A percentile compares a stretch with the other conserved stretches of the same genome.
These are phyloP conservation scores for Pterocles orientalis DNA, from an alignment of 2,113 vertebrate genomes.

Conservation along the genomic window DNA sequence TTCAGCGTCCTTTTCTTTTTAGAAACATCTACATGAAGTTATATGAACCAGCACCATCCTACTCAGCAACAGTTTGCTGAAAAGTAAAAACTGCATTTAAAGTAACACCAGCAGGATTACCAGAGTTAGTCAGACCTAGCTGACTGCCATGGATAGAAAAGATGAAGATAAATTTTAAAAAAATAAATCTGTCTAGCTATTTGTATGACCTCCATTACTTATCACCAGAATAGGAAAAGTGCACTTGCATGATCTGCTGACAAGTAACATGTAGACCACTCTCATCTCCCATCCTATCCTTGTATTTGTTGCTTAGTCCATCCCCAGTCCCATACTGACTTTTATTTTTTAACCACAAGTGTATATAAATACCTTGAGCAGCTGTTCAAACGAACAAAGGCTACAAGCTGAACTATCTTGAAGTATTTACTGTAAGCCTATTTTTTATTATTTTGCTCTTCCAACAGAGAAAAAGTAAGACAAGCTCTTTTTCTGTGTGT, in stretches of 20 bases:
- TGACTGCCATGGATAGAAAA: neutral
- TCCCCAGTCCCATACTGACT: neutral
- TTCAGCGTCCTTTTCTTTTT: neutral
- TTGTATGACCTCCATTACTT: neutral
- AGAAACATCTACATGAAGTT: neutral
- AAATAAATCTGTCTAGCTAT: neutral
- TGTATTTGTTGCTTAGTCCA: neutral
- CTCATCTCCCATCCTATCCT: neutral
- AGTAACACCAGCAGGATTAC: neutral
- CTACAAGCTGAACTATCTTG: neutral
- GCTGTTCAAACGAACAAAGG: neutral
- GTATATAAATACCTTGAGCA: neutral
- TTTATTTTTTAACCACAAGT: neutral
- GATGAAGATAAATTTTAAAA: neutral
- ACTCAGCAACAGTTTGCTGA: neutral
- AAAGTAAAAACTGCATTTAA: neutral
- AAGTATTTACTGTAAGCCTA: neutral
- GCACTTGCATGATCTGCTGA: neutral
- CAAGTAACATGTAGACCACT: neutral
- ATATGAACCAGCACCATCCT: neutral
- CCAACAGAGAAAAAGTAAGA: neutral
- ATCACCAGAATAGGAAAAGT: neutral
- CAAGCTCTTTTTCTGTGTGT: neutral
- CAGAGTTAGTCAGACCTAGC: neutral
- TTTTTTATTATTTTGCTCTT: neutral